Base-by-base conservation (phyloP, 2,797 vertebrate species). In the Hydrolagus colliei region DNA sequence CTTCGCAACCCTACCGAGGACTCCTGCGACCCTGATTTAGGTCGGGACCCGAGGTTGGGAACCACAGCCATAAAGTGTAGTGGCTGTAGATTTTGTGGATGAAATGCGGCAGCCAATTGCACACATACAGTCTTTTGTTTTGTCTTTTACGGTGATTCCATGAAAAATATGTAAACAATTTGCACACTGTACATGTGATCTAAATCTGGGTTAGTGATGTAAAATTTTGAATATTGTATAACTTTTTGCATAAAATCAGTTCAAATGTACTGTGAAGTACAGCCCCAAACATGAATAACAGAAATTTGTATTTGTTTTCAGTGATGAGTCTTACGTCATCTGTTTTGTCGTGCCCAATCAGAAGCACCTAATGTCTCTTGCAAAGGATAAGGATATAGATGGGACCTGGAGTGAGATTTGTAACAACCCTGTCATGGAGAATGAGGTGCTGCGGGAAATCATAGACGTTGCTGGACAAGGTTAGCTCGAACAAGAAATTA, bases 341-440 rank as follows among this genome's bases (percentile, higher is more conserved):
- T 95, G 96, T 90, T 99, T 99, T 86, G 91, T 98, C 92, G 98
- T 99, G 92, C 97, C 98, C 94, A 98, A 97, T 92, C 96, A 98
- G 93, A 98, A 97, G 92, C 96, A 97, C 75, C 90, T 99, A 0
- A 88, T 92, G 87, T 93, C 93, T 72, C 90, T 99, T 88, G 97
- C 97, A 62, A 92, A 92, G 62, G 94, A 94, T 88, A 95, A 93
- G 86, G 89, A 92, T 52, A 90, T 97, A 88, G 87, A 87, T 72
- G 97, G 97, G 75, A 94, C 92, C 0, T 94, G 91, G 92, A 95
- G 96, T 89, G 96, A 98, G 88, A 94, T 98, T 86, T 99, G 98
- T 87, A 95, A 93, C 89, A 96, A 91, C 78, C 86, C 92, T 27
- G 93, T 94, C 80, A 94, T 98, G 93, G 96, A 98, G 87, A 96